phyloP scores from a whole-genome alignment of 2,888 invertebrate genomes.

The Phyllotreta striolata region DNA sequence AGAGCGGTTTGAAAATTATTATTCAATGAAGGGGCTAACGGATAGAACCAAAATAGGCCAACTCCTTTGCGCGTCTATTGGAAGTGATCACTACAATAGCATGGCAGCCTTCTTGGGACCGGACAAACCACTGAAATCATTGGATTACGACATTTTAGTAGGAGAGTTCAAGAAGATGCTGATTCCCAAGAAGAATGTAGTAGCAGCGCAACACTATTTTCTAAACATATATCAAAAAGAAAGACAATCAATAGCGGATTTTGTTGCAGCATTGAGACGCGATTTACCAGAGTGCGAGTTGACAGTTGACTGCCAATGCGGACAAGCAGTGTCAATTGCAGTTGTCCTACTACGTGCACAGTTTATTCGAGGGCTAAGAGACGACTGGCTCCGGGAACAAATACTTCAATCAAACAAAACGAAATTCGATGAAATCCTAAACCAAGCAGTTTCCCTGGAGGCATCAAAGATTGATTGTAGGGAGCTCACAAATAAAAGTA shows the following conservation, averaged over 20 bases:
- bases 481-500: too few relatives aligned
- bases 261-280: slow-evolving; percentile 3
- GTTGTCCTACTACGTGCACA: background rate
- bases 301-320: background rate
- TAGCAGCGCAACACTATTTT: slow-evolving; percentile 5
- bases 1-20: slow-evolving; percentile 5
- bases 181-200: background rate
- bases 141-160: background rate
- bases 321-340: background rate
- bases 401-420: too few relatives aligned
- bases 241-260: slow-evolving; percentile 5
- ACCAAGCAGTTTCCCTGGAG: too few relatives aligned
- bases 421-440: too few relatives aligned
- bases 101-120: too few relatives aligned
- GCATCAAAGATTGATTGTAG: too few relatives aligned
- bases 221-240: slow-evolving; percentile 10
- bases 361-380: too few relatives aligned
- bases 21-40: background rate
- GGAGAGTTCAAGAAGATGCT: background rate
- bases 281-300: slow-evolving; percentile 6
- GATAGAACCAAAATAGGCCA: slow-evolving; percentile 2
- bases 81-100: too few relatives aligned
- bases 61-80: background rate
- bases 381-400: too few relatives aligned
- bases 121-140: background rate